These are phyloP conservation scores for Phortica okadai DNA, from an alignment of 2,888 invertebrate species.

Conservation along the genomic window DNA sequence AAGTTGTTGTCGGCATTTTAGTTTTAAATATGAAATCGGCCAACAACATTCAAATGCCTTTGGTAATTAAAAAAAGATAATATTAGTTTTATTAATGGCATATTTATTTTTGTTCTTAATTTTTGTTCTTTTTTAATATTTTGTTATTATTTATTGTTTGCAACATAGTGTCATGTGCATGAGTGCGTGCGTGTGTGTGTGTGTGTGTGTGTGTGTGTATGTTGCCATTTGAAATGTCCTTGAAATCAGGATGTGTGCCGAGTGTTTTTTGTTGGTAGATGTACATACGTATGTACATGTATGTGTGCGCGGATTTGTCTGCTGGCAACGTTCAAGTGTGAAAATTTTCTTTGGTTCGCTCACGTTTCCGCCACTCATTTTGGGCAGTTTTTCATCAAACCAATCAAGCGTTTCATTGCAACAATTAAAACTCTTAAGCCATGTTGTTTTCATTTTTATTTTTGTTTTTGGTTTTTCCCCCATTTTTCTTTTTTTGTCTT, in stretches of 20 bases:
- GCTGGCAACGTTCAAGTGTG: conserved; percentile 48
- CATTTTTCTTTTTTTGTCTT: too few species aligned
- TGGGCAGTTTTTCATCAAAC: too few species aligned
- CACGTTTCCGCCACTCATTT: background rate
- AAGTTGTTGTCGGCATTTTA: conserved; percentile 26
- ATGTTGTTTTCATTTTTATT: too few species aligned
- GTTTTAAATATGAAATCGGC: background rate
- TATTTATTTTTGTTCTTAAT: conserved; percentile 38
- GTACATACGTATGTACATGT: conserved; percentile 6
- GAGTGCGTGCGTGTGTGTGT: conserved; percentile 27
- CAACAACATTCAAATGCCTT: too few species aligned
- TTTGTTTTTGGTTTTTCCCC: too few species aligned
- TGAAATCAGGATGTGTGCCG: conserved; percentile 43
- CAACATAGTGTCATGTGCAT: too few species aligned
- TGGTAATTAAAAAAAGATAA: conserved; percentile 25
- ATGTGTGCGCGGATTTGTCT: conserved; percentile 31
- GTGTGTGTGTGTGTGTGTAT: conserved; percentile 51
- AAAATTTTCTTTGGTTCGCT: conserved; percentile 48
- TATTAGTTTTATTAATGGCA: background rate
- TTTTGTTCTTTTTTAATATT: conserved; percentile 25
- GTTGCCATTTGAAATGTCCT: conserved; percentile 51
- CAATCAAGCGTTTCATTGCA: too few species aligned
- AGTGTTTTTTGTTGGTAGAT: too few species aligned
- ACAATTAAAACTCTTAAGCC: too few species aligned
- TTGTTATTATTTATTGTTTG: conserved; percentile 11